Evolutionary conservation across 2,888 invertebrate genomes (phyloP), one percentile per base, ranked within the genome.

Genomic region (Ectobius pallidus): DNA sequence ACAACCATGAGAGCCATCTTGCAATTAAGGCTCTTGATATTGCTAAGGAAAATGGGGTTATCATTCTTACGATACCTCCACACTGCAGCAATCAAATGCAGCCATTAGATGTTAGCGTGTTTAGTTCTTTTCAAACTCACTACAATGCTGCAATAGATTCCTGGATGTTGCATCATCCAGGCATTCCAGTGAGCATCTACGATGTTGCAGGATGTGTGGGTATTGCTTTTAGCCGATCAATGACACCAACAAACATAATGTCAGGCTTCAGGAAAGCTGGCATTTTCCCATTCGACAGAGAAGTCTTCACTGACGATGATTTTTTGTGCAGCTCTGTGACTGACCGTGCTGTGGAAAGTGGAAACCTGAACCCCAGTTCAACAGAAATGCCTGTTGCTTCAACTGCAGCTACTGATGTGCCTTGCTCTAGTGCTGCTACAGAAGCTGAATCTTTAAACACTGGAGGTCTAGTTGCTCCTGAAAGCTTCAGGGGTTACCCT

Each of bases 11-110:
- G 69, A 77, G 77, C n/a, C 80, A 81, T 69, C 74, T 80, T 18
- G 69, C 68, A 46, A 72, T 80, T 20, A 77, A 78, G 30, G 74
- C 77, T 27, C 61, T 83, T 55, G 77, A 81, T 63, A 78, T 76
- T 65, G 78, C 79, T 67, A 79, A 80, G 78, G 79, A 79, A 49
- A 80, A 81, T 77, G 82, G 82, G 14, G 79, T 83, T 20, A 80
- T 80, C 18, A 75, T 83, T 76, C 73, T 83, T 25, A 81, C 81
- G n/a, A 78, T 84, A 68, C 82, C 81, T 32, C 81, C 82, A 30
- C 82, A 84, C 77, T 81, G 80, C 70, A 80, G 79, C 46, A 80
- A 81, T 73, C 82, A 80, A 74, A 71, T 83, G 32, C 83, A 84
- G 74, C 82, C 82, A 11, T 77, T 81, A 63, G 79, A 79, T 75